Evolutionary conservation across 1,140 invertebrate species (phyloP), one percentile per base, ranked within the genome.

Genomic region (Cyclina sinensis): DNA sequence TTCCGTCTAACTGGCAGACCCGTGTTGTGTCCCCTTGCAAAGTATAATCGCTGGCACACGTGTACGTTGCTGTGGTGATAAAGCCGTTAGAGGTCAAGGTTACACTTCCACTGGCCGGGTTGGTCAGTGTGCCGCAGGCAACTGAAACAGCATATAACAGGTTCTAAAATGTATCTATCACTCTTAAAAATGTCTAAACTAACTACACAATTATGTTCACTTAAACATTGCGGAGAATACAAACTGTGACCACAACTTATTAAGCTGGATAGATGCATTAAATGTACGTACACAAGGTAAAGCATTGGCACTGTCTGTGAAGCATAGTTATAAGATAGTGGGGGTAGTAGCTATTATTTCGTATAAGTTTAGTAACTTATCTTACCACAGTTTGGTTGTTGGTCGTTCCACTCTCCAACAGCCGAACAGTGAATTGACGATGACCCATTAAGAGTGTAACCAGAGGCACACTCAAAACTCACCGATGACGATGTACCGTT

Each of bases 301-400:
- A n/a, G n/a, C n/a, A n/a, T n/a, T n/a, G n/a, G n/a, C n/a, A n/a
- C n/a, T n/a, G n/a, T n/a, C n/a, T n/a, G n/a, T n/a, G n/a, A n/a
- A n/a, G n/a, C n/a, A n/a, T n/a, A n/a, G n/a, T n/a, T n/a, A n/a
- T n/a, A n/a, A n/a, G n/a, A n/a, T n/a, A n/a, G n/a, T n/a, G n/a
- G n/a, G n/a, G n/a, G n/a, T n/a, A n/a, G n/a, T n/a, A n/a, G n/a
- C n/a, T n/a, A n/a, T n/a, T n/a, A n/a, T n/a, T n/a, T n/a, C n/a
- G n/a, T n/a, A n/a, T n/a, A n/a, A n/a, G n/a, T n/a, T n/a, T n/a
- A n/a, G n/a, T n/a, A n/a, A n/a, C n/a, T n/a, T 4, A 43, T 46
- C 68, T 21, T 79, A 87, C 85, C 76, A 70, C 85, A 87, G 11
- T 39, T 2, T 7, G 85, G 85, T 80, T 87, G 85, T 18, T 39